phyloP scores from a whole-genome alignment of 2,797 vertebrate species.

The Mareca strepera region DNA sequence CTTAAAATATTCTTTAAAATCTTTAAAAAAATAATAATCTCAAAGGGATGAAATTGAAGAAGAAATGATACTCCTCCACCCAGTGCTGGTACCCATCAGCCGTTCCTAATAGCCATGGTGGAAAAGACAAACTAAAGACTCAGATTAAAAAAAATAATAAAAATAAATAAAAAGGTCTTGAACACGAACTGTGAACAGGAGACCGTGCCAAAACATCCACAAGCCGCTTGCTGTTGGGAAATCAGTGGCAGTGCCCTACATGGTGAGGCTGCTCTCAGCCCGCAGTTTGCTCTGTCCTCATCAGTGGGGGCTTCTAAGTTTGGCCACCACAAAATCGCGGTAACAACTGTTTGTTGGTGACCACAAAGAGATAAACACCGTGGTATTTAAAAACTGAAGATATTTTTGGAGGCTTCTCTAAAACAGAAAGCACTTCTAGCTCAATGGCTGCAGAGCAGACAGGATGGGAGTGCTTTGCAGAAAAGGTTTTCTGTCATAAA shows the following conservation, averaged over 20 bases:
- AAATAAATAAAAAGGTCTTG: not conserved
- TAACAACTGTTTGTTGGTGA: conserved; percentile 56
- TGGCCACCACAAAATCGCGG: conserved; percentile 28
- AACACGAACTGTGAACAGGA: not conserved
- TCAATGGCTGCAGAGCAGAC: not conserved
- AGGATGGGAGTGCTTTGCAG: not conserved
- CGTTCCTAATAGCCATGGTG: not conserved
- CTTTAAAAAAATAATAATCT: not conserved
- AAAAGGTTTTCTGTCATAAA: not conserved
- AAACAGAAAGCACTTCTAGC: conserved; percentile 21
- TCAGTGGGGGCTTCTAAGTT: conserved; percentile 46
- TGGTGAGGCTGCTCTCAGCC: not conserved
- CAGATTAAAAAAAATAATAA: not conserved
- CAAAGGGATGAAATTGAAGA: not conserved
- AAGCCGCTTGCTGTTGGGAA: not conserved
- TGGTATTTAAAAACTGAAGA: conserved; percentile 42
- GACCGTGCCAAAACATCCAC: not conserved
- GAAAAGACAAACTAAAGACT: not conserved
- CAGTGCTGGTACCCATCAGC: not conserved
- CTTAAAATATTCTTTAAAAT: not conserved
- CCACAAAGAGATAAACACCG: conserved; percentile 56
- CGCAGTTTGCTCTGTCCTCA: not conserved
- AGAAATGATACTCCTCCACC: not conserved
- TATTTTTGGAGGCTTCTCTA: conserved; percentile 53
- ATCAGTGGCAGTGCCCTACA: not conserved